Conservation (phyloP, 2,797 vertebrate species). For the Cossypha polioptera region DNA sequence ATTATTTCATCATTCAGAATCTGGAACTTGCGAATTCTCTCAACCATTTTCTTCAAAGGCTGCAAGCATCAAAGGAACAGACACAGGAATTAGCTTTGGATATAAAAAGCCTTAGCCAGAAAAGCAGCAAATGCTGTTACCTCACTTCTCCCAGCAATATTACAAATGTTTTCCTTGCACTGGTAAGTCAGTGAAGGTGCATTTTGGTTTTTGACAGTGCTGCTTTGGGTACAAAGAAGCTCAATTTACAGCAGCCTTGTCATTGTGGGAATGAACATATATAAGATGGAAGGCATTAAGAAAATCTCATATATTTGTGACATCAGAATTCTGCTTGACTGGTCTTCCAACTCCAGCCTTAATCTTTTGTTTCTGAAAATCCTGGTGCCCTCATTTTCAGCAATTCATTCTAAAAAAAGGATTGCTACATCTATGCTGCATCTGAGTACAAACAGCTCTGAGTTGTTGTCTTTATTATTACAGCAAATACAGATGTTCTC, state of each 20-base stretch:
- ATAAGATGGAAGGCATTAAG: not conserved
- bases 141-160: not conserved
- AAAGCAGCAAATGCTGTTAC: not conserved
- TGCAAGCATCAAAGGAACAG: conserved; percentile 40
- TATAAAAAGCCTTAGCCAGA: not conserved
- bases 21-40: conserved; percentile 96
- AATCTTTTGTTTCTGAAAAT: not conserved
- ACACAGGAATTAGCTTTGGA: not conserved
- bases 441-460: not conserved
- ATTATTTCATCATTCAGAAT: conserved; percentile 95
- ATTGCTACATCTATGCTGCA: rapidly evolving
- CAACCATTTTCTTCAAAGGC: conserved; percentile 99
- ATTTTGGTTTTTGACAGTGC: not conserved
- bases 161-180: not conserved
- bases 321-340: not conserved
- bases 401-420: not conserved
- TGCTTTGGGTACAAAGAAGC: not conserved
- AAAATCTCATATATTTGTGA: not conserved
- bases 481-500: not conserved
- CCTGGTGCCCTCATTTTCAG: not conserved
- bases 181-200: not conserved
- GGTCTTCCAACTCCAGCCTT: not conserved
- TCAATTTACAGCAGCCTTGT: not conserved
- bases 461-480: not conserved
- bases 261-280: not conserved